These are phyloP conservation scores for Perodicticus potto DNA, from an alignment of 2,797 vertebrate species.

Conservation along the genomic window DNA sequence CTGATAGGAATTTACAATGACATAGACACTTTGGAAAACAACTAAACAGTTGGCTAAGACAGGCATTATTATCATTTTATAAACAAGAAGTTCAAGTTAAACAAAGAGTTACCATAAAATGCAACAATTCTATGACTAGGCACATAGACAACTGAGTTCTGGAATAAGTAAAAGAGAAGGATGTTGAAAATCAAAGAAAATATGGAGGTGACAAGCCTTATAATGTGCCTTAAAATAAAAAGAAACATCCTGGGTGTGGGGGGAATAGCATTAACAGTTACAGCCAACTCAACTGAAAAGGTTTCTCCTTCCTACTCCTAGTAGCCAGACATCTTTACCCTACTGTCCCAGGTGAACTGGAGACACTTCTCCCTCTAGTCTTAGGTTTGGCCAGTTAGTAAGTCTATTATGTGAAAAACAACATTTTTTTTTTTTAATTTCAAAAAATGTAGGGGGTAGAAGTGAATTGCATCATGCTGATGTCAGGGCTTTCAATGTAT, in stretches of 20 bases:
- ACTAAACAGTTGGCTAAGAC: not conserved
- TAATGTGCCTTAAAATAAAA: not conserved
- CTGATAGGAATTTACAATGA: not conserved
- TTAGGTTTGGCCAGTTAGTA: not conserved
- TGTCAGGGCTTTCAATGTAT: not conserved
- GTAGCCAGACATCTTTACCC: not conserved
- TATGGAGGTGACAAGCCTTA: not conserved
- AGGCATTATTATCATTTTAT: not conserved
- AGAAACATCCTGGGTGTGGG: not conserved
- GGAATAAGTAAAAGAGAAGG: not conserved
- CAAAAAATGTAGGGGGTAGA: not conserved
- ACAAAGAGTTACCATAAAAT: not conserved
- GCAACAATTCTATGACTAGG: not conserved
- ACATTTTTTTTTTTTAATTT: not conserved
- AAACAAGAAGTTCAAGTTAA: slow-evolving; percentile 10
- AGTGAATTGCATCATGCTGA: not conserved
- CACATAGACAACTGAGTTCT: not conserved
- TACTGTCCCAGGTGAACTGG: too few relatives aligned
- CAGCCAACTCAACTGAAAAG: not conserved
- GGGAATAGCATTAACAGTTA: not conserved
- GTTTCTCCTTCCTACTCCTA: not conserved
- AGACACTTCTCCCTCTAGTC: not conserved
- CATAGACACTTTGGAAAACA: not conserved
- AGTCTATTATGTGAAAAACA: not conserved
- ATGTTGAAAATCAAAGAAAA: not conserved